Evolutionary conservation across 2,797 vertebrate genomes (phyloP), one percentile per base, ranked within the genome.

Genomic region (Lindbergichthys nudifrons): DNA sequence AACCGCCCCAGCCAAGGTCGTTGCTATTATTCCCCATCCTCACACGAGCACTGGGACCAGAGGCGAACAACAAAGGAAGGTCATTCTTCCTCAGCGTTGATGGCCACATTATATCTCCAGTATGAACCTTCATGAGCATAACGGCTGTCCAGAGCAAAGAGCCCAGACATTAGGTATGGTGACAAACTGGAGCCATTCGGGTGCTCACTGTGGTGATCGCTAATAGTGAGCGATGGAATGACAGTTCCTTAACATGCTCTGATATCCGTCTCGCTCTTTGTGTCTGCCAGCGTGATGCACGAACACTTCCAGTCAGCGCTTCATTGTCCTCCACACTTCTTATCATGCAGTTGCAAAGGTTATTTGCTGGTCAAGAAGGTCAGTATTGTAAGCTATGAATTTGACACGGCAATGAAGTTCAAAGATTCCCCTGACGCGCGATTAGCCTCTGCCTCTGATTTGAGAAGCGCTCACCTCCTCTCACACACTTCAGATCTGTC

Each of bases 1-100:
- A 92, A 92, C 85, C 76, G 81, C 76, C 3, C 32, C 79, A 77
- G 87, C 88, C 92, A 93, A 94, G 93, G 93, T 93, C 92, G 65
- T 68, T 60, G 87, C 89, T 79, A 69, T 93, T 87, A 88, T 90
- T 92, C 82, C 82, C 62, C 75, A 63, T 82, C 84, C 72, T 80
- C 67, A 1, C 58, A 48, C 21, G 61, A 77, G 83, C 71, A 1
- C 52, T 0, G 70, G 61, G 56, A 84, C 65, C 46, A 61, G 77
- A 68, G 80, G 60, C 73, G 83, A 71, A 81, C 73, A 72, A 90
- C 88, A 88, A 89, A 87, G 87, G 88, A 94, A 94, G 93, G 93
- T 94, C 92, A 80, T 75, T 70, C 62, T 63, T 75, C 68, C 65
- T 67, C 65, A 2, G 21, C 12, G 45, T 68, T 87, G 81, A 92